Base-by-base conservation (phyloP, 2,888 invertebrate genomes). In the Drosophila limbata region DNA sequence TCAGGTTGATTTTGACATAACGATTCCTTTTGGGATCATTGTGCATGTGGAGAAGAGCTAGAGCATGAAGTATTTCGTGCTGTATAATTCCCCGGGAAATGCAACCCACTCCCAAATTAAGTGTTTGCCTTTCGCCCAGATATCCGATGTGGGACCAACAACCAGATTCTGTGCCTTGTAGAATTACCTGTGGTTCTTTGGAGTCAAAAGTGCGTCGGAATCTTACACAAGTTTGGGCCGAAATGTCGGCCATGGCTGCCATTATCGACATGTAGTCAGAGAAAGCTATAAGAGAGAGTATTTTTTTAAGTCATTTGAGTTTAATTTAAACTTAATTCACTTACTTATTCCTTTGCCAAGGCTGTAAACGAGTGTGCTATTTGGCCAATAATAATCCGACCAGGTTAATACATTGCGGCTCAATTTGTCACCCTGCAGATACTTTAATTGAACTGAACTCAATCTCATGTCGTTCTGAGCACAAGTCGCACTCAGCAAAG, bases 141-240 rank as follows among this genome's bases (percentile, higher is more conserved):
- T 94, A 93, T 0, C 96, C 96, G 0, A 96, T 95, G 69, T 94
- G 94, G n/a, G 96, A 96, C 95, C 95, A 96, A 86, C 96, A 96
- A 0, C 96, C 96, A 3, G 17, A 1, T 0, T 33, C 52, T 0
- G 2, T 42, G 4, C 53, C 19, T 11, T 68, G 57, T 17, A 63
- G 39, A 6, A 19, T 17, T 1, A 47, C 63, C 17, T 51, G 55
- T 1, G 72, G 68, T 53, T 75, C 60, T 2, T 25, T 0, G 2
- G 11, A 10, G 25, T 53, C 45, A 10, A n/a, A 2, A 0, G 55
- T 53, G n/a, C 45, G 59, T 6, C 69, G 68, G 37, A 86, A 86
- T 17, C 59, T 66, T 0, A 88, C 19, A 50, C 88, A 88, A 19
- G 70, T 77, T 8, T 56, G 47, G 0, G 15, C 33, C 0, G 82